Percentiles rank a stretch among this genome's conserved stretches.
Conservation (phyloP, 2,797 vertebrate species). For the Vultur gryphus region DNA sequence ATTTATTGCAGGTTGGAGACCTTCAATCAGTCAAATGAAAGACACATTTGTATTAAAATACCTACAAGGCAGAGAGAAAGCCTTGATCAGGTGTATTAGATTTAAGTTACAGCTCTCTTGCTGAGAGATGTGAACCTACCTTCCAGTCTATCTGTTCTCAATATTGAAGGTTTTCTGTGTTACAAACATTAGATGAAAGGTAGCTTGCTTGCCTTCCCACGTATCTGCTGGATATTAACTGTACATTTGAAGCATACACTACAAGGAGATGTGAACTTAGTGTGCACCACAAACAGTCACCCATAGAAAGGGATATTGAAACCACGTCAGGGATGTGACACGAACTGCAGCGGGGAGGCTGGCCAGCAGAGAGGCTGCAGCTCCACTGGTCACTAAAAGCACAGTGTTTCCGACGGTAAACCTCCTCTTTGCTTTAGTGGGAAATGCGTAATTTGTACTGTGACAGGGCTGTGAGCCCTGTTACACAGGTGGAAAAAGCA, state of each 20-base stretch:
- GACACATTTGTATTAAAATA: slow-evolving; percentile 88
- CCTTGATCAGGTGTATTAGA: slow-evolving; percentile 75
- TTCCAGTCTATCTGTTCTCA: slow-evolving; percentile 76
- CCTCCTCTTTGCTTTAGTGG: background rate
- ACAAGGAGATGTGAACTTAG: background rate
- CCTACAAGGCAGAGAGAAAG: slow-evolving; percentile 74
- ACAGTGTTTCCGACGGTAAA: fast-evolving
- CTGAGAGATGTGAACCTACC: slow-evolving; percentile 77
- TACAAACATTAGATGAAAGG: slow-evolving; percentile 73
- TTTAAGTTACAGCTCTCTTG: slow-evolving; percentile 77
- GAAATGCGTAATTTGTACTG: background rate
- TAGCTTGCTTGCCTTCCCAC: slow-evolving; percentile 61
- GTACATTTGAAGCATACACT: background rate
- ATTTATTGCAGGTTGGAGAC: slow-evolving; percentile 92
- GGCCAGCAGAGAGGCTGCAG: fast-evolving
- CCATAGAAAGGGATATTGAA: background rate
- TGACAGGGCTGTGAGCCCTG: background rate
- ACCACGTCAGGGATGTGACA: background rate
- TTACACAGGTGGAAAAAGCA: background rate
- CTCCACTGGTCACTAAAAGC: background rate
- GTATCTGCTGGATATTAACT: slow-evolving; percentile 60
- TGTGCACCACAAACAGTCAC: background rate
- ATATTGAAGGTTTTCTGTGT: slow-evolving; percentile 73
- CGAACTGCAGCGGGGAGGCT: fast-evolving
- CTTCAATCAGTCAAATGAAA: slow-evolving; percentile 89